phyloP scores from a whole-genome alignment of 2,113 vertebrate genomes.

The Chaetura pelagica region DNA sequence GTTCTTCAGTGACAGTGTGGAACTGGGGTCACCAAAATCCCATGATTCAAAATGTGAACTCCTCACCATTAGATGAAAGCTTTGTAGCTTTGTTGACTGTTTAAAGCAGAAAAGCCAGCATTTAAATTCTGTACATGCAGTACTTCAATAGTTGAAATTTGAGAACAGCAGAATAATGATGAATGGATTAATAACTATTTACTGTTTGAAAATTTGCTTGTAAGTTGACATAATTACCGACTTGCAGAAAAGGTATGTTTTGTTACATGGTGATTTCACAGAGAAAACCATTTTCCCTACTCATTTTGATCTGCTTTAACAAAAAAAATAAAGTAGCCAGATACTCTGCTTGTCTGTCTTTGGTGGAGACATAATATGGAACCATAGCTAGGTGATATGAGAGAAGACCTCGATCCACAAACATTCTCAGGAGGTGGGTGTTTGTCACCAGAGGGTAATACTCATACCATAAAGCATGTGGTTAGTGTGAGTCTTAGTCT shows the following conservation, averaged over 20 bases:
- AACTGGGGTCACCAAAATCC: conserved; percentile 2
- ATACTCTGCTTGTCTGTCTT: neutral
- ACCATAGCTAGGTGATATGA: neutral
- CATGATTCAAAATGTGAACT: neutral
- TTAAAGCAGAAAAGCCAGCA: neutral
- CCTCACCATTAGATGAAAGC: neutral
- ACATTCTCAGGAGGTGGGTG: neutral
- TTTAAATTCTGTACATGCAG: conserved; percentile 2
- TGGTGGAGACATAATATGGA: neutral
- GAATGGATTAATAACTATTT: neutral
- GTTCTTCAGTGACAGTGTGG: neutral
- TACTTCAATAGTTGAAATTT: neutral
- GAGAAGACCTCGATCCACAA: neutral
- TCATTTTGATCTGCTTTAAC: neutral
- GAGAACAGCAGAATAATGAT: neutral
- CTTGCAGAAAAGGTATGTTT: neutral
- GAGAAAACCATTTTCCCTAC: neutral
- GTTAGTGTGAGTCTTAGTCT: neutral
- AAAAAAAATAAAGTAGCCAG: neutral
- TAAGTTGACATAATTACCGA: neutral
- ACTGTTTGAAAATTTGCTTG: neutral
- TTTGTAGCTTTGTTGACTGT: neutral
- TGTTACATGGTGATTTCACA: neutral
- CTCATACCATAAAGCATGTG: neutral
- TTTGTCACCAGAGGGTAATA: neutral